Base-by-base conservation (phyloP, 2,113 vertebrate genomes). In the Anoura caudifer region DNA sequence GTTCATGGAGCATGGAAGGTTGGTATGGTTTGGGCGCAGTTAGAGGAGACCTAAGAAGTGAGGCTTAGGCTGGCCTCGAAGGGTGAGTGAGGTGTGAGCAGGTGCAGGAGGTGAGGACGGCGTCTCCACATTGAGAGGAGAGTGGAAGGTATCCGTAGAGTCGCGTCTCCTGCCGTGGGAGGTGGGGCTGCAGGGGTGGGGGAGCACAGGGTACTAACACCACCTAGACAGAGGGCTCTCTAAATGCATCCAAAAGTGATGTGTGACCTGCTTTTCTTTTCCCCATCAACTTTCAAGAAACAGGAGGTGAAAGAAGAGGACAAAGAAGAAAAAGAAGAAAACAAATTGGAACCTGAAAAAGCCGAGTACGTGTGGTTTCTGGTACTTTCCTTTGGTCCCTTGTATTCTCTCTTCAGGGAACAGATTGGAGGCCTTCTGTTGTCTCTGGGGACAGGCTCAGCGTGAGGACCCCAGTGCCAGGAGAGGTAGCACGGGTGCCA, bases 261-360 rank as follows among this genome's bases (percentile, higher is more conserved):
- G 0, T 12, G 1, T 76, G 63, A 87, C 61, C 47, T 36, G 1
- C 43, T 93, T n/a, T 79, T 92, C 91, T 86, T 20, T 52, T 36
- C 75, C 54, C 36, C 72, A 63, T 45, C 97, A 52, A n/a, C 76
- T 95, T 72, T 97, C 9, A 96, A 99, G 99, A 98, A 98, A 0
- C 99, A 99, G 95, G 98, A 98, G 73, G 98, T 81, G 50, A 98
- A 98, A 76, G 98, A 99, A 93, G 98, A 98, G 88, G 98, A 98
- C 94, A 99, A 98, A 86, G 98, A 99, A 70, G 98, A 97, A 38
- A 98, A 98, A 73, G 98, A 98, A 45, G 99, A 99, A 92, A 98
- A 96, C 89, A 99, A 99, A 96, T 97, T 98, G 24, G 98, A 99
- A 97, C 98, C 98, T 9, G 99, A 99, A 97, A 99, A 99, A 97